phyloP scores from a whole-genome alignment of 2,797 vertebrate species.

The Tarsius wallacei region DNA sequence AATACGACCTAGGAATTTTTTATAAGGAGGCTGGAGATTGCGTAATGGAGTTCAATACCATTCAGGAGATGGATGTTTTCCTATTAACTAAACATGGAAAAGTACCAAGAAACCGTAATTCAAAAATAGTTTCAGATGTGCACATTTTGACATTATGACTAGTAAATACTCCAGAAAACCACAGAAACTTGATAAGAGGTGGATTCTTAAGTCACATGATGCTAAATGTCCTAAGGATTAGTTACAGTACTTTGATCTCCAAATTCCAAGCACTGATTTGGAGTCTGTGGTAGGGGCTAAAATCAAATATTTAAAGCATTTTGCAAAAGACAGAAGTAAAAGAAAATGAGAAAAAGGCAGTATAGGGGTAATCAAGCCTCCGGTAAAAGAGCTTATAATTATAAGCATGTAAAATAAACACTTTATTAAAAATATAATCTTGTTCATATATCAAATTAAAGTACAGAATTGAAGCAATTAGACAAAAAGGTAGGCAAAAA shows the following conservation, averaged over 20 bases:
- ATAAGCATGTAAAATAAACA: conserved; percentile 33
- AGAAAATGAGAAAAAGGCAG: not conserved
- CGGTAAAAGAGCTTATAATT: not conserved
- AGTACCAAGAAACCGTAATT: conserved; percentile 48
- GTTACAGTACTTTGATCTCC: conserved; percentile 76
- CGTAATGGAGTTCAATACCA: conserved; percentile 17
- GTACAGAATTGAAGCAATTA: conserved; percentile 13
- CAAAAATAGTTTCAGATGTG: conserved; percentile 79
- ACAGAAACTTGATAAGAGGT: conserved; percentile 75
- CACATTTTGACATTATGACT: conserved; percentile 67
- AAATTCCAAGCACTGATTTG: conserved; percentile 76
- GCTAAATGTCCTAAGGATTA: conserved; percentile 75
- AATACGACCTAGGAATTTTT: conserved; percentile 23
- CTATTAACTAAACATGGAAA: conserved; percentile 70
- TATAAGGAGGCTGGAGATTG: not conserved
- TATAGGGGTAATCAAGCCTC: not conserved
- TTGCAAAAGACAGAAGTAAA: conserved; percentile 67
- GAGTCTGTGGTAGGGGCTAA: conserved; percentile 61
- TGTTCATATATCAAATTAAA: not conserved
- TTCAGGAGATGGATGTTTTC: conserved; percentile 26
- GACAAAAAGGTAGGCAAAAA: not conserved
- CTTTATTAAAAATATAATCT: conserved; percentile 43
- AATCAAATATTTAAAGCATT: conserved; percentile 77
- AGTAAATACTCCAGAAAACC: conserved; percentile 77
- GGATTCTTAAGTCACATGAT: conserved; percentile 50